Base-by-base conservation (phyloP, 2,113 vertebrate genomes). In the Indicator maculatus region DNA sequence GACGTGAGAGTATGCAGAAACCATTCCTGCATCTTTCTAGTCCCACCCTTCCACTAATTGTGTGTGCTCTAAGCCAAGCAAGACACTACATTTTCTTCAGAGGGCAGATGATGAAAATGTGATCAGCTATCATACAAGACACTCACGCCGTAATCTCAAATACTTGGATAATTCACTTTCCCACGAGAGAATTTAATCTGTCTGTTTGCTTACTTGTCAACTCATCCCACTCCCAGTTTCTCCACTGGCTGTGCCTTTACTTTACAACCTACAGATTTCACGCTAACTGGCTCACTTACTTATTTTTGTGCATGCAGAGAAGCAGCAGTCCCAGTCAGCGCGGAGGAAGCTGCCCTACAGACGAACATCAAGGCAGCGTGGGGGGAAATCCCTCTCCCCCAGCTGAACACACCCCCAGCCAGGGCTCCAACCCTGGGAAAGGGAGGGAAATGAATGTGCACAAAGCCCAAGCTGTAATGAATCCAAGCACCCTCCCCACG, bases 1-100 rank as follows among this genome's bases (percentile, higher is more conserved):
- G 86, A 82, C 30, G 12, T 83, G 92, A 93, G 71, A 93, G 70
- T 15, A 91, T 59, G 89, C 93, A 72, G 83, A 89, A 90, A 89
- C 33, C 66, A 88, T 73, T 83, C 83, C 71, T 45, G 76, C 73
- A 79, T 80, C 74, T 39, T 55, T n/a, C 63, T 21, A 69, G 50
- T 75, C 69, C 63, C 93, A 47, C 83, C 53, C 94, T 66, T 65
- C 39, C 70, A 59, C 38, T 90, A 90, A 56, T 10, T 66, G 84
- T 64, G 39, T 31, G 78, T 39, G 18, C 58, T 72, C 27, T 8
- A 15, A 59, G 76, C 71, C 86, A 79, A 65, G 5, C 47, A 70
- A 53, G 53, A 47, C 53, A 13, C 47, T 21, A 27, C 53, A 56
- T 83, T 90, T 93, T 83, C 74, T 61, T 47, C 11, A 65, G 80